Conservation (phyloP, 1,140 invertebrate genomes). For the Drosophila erecta region DNA sequence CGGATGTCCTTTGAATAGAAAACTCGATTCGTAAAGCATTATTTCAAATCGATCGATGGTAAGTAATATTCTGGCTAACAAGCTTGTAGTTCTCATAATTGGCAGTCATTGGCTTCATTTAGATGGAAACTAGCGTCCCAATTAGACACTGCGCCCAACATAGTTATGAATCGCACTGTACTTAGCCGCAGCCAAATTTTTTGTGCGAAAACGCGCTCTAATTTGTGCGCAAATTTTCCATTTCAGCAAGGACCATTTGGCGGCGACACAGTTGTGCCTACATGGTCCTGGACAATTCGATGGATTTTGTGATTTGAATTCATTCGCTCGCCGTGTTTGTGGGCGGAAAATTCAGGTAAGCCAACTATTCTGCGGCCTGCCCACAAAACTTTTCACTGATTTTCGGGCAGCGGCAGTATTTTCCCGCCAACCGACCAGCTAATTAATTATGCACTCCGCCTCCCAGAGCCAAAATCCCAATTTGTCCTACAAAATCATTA, state of each 20-base stretch:
- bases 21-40: not conserved
- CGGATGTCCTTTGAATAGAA: not conserved
- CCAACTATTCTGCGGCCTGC: slow-evolving; percentile 26
- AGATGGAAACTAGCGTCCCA: not conserved
- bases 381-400: slow-evolving; percentile 50
- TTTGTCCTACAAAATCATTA: slow-evolving; percentile 72
- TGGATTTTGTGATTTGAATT: slow-evolving; percentile 81
- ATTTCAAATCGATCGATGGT: not conserved
- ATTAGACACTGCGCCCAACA: not conserved
- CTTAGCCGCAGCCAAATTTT: slow-evolving; percentile 4
- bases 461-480: slow-evolving; percentile 1
- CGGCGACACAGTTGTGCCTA: slow-evolving; percentile 76
- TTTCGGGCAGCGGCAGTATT: slow-evolving; percentile 14
- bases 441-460: slow-evolving; percentile 78
- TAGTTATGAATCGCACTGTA: slow-evolving; percentile 9
- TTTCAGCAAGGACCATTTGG: slow-evolving; percentile 71
- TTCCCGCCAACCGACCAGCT: slow-evolving; percentile 8
- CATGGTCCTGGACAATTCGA: slow-evolving; percentile 76
- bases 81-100: not conserved
- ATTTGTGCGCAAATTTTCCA: slow-evolving; percentile 40
- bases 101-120: not conserved
- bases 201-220: slow-evolving; percentile 26
- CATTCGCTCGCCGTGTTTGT: not conserved
- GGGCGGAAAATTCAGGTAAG: slow-evolving; percentile 56
- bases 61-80: not conserved